These are phyloP conservation scores for Anthrax anthrax DNA, from an alignment of 2,888 invertebrate genomes.

Conservation along the genomic window DNA sequence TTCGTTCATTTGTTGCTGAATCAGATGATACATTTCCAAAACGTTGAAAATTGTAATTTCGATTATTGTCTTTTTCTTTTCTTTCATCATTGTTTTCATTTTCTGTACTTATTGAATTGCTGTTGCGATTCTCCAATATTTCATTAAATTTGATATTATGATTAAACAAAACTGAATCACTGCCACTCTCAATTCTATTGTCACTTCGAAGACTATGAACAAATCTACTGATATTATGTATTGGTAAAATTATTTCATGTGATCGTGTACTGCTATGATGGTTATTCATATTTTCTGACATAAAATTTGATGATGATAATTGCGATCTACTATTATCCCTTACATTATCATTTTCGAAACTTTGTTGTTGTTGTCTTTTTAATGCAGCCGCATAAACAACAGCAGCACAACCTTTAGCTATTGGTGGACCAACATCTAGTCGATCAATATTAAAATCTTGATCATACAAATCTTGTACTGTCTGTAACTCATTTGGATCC, in stretches of 20 bases:
- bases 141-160: conserved; percentile 21
- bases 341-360: neutral
- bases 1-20: neutral
- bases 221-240: conserved; percentile 31
- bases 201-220: conserved; percentile 32
- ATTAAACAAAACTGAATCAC: conserved; percentile 26
- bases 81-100: too few species aligned
- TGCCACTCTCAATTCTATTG: too few species aligned
- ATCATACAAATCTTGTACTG: conserved; percentile 23
- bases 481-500: conserved; percentile 15
- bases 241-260: conserved; percentile 27
- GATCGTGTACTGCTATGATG: conserved; percentile 1
- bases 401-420: conserved; percentile 70
- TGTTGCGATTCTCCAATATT: conserved; percentile 15
- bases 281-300: neutral
- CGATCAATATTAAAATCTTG: conserved; percentile 40
- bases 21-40: neutral
- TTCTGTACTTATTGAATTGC: neutral
- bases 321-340: neutral
- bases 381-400: conserved; percentile 60
- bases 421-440: conserved; percentile 51
- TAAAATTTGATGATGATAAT: conserved; percentile 5
- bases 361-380: conserved; percentile 18
- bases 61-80: too few species aligned
- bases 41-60: too few species aligned